phyloP scores from a whole-genome alignment of 2,797 vertebrate genomes.

The Phrynocephalus forsythii region DNA sequence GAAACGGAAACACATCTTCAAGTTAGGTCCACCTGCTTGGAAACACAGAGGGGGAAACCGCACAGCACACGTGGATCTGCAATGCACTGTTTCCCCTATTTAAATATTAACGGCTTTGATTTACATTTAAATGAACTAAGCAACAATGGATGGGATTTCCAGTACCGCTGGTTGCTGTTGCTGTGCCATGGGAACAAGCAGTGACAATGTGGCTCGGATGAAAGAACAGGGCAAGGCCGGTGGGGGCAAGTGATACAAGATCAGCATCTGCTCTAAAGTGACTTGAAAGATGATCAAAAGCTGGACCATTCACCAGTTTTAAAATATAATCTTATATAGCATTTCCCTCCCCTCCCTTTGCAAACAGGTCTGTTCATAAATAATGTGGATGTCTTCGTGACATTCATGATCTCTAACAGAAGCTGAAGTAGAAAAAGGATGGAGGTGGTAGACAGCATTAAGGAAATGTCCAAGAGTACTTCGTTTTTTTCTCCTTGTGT shows the following conservation, averaged over 20 bases:
- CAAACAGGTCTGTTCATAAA: constrained; percentile 84
- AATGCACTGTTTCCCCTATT: constrained; percentile 83
- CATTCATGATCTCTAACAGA: constrained; percentile 84
- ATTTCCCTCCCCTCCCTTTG: constrained; percentile 63
- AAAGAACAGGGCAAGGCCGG: constrained; percentile 32
- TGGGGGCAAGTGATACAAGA: constrained; percentile 72
- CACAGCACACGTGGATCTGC: constrained; percentile 79
- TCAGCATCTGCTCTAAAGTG: constrained; percentile 79
- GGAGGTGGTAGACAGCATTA: constrained; percentile 77
- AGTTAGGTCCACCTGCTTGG: constrained; percentile 91
- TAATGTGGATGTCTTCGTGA: constrained; percentile 82
- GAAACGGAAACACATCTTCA: constrained; percentile 90
- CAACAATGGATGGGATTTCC: constrained; percentile 74
- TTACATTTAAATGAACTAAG: constrained; percentile 86
- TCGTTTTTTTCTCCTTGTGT: constrained; percentile 57
- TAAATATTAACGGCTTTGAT: constrained; percentile 88
- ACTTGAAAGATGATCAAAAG: constrained; percentile 70
- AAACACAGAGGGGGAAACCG: constrained; percentile 75
- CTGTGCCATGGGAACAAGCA: constrained; percentile 77
- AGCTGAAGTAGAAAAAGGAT: constrained; percentile 84
- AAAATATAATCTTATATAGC: constrained; percentile 77
- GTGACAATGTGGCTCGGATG: constrained; percentile 66
- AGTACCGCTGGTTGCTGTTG: constrained; percentile 79
- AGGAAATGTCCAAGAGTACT: constrained; percentile 80
- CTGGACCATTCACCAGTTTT: constrained; percentile 70